Evolutionary conservation across 2,888 invertebrate genomes (phyloP).

Genomic region (Mythimna loreyi): DNA sequence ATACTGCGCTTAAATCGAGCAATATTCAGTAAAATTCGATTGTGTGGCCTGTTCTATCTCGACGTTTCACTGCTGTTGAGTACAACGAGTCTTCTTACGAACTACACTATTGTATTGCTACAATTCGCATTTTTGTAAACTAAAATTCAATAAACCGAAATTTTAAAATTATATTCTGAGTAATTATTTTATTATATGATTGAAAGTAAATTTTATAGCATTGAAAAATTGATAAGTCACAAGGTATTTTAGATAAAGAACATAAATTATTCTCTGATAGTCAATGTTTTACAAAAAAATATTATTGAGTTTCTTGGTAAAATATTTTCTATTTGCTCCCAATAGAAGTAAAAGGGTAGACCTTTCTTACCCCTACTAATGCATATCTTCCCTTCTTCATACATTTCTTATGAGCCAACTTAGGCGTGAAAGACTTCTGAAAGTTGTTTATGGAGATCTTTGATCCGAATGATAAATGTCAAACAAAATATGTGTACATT

Average conservation of each 20-base stretch:
- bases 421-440: conserved; percentile 19
- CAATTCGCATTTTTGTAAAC: conserved; percentile 8
- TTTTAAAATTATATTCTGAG: not conserved
- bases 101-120: conserved; percentile 1
- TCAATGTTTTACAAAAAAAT: not conserved
- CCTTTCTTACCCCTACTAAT: conserved; percentile 13
- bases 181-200: not conserved
- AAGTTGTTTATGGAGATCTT: conserved; percentile 29
- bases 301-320: not conserved
- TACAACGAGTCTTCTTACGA: not conserved
- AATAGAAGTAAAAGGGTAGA: not conserved
- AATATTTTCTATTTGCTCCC: not conserved
- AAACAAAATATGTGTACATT: not conserved
- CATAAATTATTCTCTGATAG: too few species aligned
- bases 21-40: conserved; percentile 6
- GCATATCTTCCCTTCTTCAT: conserved; percentile 14
- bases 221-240: too few species aligned
- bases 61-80: not conserved
- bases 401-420: conserved; percentile 27
- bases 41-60: conserved; percentile 2
- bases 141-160: not conserved
- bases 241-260: too few species aligned
- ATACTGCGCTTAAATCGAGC: conserved; percentile 5
- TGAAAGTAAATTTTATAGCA: too few species aligned
- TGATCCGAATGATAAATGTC: conserved; percentile 14